A percentile compares a stretch with the other conserved stretches of the same genome.
Conservation (phyloP, 1,140 invertebrate species). For the Pseudobourletiella spinata region DNA sequence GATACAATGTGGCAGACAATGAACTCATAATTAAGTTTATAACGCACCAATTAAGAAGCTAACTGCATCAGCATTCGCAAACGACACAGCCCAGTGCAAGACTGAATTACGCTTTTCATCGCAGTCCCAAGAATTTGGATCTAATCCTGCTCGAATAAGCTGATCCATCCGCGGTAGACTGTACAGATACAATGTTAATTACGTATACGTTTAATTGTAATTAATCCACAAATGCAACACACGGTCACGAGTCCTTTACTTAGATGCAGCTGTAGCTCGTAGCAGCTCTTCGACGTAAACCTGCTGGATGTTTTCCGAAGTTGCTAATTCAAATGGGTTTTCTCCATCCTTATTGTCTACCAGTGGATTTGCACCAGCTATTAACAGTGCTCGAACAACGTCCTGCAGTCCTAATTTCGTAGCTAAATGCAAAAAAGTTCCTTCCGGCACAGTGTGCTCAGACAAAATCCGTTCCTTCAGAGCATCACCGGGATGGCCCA, state of each 20-base stretch:
- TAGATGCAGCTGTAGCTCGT: constrained; percentile 53
- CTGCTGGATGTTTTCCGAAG: constrained; percentile 46
- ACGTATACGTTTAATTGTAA: too few species aligned
- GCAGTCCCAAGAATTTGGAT: constrained; percentile 35
- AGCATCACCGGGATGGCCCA: constrained; percentile 31
- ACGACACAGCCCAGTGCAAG: constrained; percentile 35
- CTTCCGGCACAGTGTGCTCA: constrained; percentile 47
- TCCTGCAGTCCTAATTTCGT: constrained; percentile 49
- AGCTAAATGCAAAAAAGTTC: constrained; percentile 54
- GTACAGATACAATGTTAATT: constrained; percentile 36
- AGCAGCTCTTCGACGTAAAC: constrained; percentile 56
- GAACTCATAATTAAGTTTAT: neutral
- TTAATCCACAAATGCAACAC: constrained; percentile 3
- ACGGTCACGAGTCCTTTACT: constrained; percentile 42
- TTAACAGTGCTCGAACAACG: constrained; percentile 51
- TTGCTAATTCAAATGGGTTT: constrained; percentile 51
- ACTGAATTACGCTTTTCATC: constrained; percentile 33
- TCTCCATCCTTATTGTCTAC: constrained; percentile 49
- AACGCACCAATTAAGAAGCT: constrained; percentile 27
- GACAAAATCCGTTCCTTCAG: constrained; percentile 47
- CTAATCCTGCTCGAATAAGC: constrained; percentile 31
- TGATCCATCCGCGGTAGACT: constrained; percentile 44
- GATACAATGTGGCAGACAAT: too few species aligned
- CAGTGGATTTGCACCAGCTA: constrained; percentile 51
- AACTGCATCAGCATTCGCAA: constrained; percentile 29